phyloP scores from a whole-genome alignment of 1,140 invertebrate species.

The Calosoma granatense region DNA sequence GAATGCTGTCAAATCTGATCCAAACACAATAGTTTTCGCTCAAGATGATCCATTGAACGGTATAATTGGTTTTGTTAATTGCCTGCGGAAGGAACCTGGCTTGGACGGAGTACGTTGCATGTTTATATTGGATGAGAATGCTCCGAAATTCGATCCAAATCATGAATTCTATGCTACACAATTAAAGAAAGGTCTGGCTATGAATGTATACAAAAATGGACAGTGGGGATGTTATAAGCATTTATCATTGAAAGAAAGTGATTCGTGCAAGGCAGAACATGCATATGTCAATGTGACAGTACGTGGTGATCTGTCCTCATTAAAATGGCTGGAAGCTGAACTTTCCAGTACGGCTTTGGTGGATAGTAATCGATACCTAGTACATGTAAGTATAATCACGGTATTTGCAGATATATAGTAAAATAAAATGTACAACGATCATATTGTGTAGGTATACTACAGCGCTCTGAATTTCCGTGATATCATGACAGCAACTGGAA shows the following conservation, averaged over 20 bases:
- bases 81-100: conserved; percentile 56
- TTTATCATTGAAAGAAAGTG: conserved; percentile 39
- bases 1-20: conserved; percentile 41
- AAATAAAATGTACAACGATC: background rate
- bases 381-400: conserved; percentile 35
- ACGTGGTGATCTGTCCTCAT: conserved; percentile 73
- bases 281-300: conserved; percentile 67
- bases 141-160: conserved; percentile 52
- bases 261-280: conserved; percentile 44
- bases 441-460: conserved; percentile 43
- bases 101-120: conserved; percentile 50
- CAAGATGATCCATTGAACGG: conserved; percentile 60
- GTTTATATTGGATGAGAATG: conserved; percentile 51
- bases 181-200: conserved; percentile 59
- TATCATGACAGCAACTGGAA: conserved; percentile 66
- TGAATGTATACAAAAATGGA: conserved; percentile 67
- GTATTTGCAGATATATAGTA: background rate
- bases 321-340: conserved; percentile 71
- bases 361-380: conserved; percentile 32
- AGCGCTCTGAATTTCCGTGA: conserved; percentile 67
- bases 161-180: conserved; percentile 54
- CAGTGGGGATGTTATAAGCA: conserved; percentile 76
- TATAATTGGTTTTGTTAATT: conserved; percentile 73
- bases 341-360: conserved; percentile 31
- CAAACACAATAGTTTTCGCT: conserved; percentile 45